Evolutionary conservation across 2,113 vertebrate genomes (phyloP).

Genomic region (Marcusenius ussheri): DNA sequence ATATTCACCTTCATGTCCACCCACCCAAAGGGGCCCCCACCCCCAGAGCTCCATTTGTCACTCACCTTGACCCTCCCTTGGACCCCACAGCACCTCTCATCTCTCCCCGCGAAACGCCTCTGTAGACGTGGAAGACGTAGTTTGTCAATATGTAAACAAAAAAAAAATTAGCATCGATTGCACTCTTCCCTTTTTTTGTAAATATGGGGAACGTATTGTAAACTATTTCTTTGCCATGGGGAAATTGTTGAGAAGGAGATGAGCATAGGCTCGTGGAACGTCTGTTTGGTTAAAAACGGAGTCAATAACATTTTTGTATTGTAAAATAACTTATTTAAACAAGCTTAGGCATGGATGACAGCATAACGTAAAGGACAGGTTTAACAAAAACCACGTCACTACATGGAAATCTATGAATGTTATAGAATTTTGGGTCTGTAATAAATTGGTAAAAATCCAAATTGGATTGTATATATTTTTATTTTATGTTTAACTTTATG

Average conservation of each 20-base stretch:
- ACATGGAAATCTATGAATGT: constrained; percentile 80
- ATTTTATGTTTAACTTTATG: not conserved
- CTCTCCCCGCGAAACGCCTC: constrained; percentile 51
- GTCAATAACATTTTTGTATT: constrained; percentile 78
- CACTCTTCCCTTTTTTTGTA: constrained; percentile 70
- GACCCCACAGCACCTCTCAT: constrained; percentile 16
- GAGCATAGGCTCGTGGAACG: constrained; percentile 65
- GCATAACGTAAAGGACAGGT: constrained; percentile 61
- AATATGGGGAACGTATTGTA: constrained; percentile 90
- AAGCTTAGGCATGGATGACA: constrained; percentile 48
- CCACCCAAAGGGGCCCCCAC: not conserved
- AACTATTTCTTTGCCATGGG: constrained; percentile 72
- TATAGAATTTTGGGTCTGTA: constrained; percentile 69
- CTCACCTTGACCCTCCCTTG: not conserved
- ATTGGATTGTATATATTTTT: not conserved
- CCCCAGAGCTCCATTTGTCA: not conserved
- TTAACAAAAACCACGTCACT: constrained; percentile 80
- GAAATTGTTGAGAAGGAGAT: constrained; percentile 28
- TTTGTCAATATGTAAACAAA: constrained; percentile 81
- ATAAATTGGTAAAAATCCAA: constrained; percentile 73
- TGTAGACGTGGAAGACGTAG: constrained; percentile 63
- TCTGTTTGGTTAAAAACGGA: constrained; percentile 62
- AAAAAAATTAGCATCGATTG: constrained; percentile 64
- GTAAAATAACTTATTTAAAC: constrained; percentile 76
- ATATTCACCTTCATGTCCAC: not conserved